Base-by-base conservation (phyloP, 2,797 vertebrate genomes). In the Acestrorhynchus altus region DNA sequence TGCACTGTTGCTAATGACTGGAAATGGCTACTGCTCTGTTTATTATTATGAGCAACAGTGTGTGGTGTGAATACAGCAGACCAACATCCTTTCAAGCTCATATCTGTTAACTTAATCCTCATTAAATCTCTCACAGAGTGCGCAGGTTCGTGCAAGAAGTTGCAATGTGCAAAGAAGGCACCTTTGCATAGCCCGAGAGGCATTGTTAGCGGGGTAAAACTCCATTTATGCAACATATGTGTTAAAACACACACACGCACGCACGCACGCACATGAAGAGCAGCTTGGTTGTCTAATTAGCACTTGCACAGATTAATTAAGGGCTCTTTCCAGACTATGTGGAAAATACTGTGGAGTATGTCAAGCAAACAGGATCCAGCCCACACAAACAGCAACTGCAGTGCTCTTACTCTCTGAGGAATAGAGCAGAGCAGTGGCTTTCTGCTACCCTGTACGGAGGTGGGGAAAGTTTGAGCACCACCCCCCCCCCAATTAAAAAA, bases 221-320 rank as follows among this genome's bases (percentile, higher is more conserved):
- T 56, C 11, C 26, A 24, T 68, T 76, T 68, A 72, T 20, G 35
- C 73, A 56, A 49, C 67, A 81, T 70, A 42, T 69, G 63, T 51
- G 65, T 59, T 51, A 35, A 56, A 72, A 59, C 39, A 12, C n/a
- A n/a, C n/a, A n/a, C n/a, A n/a, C n/a, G n/a, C n/a, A n/a, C n/a
- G n/a, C n/a, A n/a, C n/a, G n/a, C n/a, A n/a, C n/a, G n/a, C n/a
- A n/a, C 16, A 39, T 16, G 16, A 6, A 61, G 26, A 65, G 66
- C 56, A 51, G 56, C 44, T 26, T 0, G n/a, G 54, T 35, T 26
- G 46, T 61, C 65, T 73, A 77, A 84, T 79, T 74, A 81, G 66
- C 67, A 72, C 59, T 22, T 15, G 69, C 63, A 49, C 54, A 69
- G 49, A 74, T 69, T 84, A 76, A 76, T 80, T 61, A 78, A 72